Evolutionary conservation across 2,113 vertebrate genomes (phyloP).

Genomic region (Syrmaticus mikado): DNA sequence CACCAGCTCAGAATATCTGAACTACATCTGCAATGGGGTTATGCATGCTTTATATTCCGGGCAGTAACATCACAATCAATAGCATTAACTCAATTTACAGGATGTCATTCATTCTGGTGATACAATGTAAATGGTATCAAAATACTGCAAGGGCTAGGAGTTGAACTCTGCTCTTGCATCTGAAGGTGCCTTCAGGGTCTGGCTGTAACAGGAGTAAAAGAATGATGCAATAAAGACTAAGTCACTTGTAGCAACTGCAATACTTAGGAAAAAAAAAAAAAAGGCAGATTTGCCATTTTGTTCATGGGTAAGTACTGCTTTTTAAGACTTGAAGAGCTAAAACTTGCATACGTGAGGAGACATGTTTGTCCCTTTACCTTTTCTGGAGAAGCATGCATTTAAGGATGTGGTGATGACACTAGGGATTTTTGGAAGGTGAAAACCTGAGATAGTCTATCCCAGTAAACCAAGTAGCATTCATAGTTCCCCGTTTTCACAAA

Average conservation of each 20-base stretch:
- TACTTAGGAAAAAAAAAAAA: not conserved
- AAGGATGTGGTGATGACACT: not conserved
- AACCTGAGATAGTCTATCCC: not conserved
- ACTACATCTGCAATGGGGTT: constrained; percentile 36
- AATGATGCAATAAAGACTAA: not conserved
- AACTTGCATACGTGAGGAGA: not conserved
- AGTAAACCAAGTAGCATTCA: not conserved
- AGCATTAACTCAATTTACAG: constrained; percentile 57
- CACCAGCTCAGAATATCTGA: constrained; percentile 50
- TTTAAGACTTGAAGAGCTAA: not conserved
- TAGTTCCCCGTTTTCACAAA: not conserved
- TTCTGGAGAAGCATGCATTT: not conserved
- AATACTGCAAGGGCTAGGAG: not conserved
- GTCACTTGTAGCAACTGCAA: not conserved
- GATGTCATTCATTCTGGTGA: not conserved
- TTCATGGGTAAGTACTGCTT: not conserved
- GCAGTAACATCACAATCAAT: constrained; percentile 58
- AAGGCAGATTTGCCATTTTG: not conserved
- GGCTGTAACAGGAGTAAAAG: not conserved
- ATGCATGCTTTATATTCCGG: constrained; percentile 42
- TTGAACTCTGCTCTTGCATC: not conserved
- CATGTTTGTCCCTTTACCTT: not conserved
- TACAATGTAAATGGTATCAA: constrained; percentile 41
- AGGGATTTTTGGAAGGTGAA: not conserved
- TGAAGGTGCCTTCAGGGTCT: not conserved